These are phyloP conservation scores for Rhegmatorhina hoffmannsi DNA, from an alignment of 2,113 vertebrate genomes.

Conservation along the genomic window DNA sequence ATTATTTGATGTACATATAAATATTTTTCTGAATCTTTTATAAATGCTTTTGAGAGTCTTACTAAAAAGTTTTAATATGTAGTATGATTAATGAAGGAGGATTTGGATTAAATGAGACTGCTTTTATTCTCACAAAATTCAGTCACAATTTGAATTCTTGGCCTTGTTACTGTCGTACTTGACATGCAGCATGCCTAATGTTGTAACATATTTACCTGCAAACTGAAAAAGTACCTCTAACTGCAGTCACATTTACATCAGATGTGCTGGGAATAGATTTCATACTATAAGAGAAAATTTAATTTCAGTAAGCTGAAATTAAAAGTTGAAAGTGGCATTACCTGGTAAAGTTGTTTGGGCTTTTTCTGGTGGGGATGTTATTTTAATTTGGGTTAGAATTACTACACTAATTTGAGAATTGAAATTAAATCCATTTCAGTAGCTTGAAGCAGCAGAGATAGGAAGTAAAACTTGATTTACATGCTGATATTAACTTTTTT, in stretches of 20 bases:
- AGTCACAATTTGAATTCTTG: not conserved
- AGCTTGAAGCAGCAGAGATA: not conserved
- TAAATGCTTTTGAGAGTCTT: not conserved
- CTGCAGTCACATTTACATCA: not conserved
- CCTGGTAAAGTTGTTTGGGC: not conserved
- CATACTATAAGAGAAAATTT: not conserved
- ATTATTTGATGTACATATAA: not conserved
- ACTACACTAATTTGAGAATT: not conserved
- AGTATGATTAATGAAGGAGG: not conserved
- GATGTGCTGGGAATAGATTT: not conserved
- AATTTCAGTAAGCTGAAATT: not conserved
- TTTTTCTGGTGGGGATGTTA: not conserved
- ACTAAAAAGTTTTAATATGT: not conserved
- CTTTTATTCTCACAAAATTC: not conserved
- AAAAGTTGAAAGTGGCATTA: not conserved
- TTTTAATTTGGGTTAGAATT: not conserved
- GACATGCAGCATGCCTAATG: not conserved
- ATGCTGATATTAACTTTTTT: not conserved
- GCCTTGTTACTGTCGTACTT: not conserved
- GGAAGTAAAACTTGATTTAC: not conserved
- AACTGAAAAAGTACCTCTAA: not conserved
- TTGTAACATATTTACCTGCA: not conserved
- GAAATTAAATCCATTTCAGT: not conserved
- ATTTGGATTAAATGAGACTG: not conserved
- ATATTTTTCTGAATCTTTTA: not conserved